phyloP scores from a whole-genome alignment of 2,113 vertebrate genomes.

The Chaetura pelagica region DNA sequence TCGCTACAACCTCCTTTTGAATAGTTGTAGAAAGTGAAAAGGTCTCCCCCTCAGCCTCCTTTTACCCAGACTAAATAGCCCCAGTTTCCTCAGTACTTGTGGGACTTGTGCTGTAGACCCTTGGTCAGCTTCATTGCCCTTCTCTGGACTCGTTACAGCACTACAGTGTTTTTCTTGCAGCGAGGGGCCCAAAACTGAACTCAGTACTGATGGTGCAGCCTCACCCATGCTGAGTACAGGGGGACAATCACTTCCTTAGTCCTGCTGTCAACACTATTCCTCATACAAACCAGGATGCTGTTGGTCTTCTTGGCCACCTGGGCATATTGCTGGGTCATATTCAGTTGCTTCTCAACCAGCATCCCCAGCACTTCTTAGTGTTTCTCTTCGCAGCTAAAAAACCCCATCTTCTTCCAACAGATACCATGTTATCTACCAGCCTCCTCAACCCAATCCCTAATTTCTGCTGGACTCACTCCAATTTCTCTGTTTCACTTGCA shows the following conservation, averaged over 20 bases:
- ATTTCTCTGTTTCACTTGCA: neutral
- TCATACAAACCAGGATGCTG: neutral
- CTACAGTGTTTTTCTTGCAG: neutral
- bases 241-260: neutral
- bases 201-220: neutral
- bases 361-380: neutral
- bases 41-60: no score
- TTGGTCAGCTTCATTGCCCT: no score
- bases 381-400: neutral
- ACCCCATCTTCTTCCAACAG: neutral
- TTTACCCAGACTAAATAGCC: no score
- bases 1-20: no score
- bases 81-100: no score
- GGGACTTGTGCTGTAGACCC: no score
- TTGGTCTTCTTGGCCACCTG: neutral
- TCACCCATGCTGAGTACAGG: rapidly evolving
- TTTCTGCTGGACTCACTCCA: neutral
- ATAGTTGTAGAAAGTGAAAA: no score
- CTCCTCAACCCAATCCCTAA: neutral
- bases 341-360: neutral
- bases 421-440: neutral
- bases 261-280: neutral
- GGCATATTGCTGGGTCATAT: neutral
- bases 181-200: neutral
- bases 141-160: neutral